These are phyloP conservation scores for Theonella swinhoei DNA, from an alignment of 37 sponge, comb jelly and placozoan species.

Conservation along the genomic window DNA sequence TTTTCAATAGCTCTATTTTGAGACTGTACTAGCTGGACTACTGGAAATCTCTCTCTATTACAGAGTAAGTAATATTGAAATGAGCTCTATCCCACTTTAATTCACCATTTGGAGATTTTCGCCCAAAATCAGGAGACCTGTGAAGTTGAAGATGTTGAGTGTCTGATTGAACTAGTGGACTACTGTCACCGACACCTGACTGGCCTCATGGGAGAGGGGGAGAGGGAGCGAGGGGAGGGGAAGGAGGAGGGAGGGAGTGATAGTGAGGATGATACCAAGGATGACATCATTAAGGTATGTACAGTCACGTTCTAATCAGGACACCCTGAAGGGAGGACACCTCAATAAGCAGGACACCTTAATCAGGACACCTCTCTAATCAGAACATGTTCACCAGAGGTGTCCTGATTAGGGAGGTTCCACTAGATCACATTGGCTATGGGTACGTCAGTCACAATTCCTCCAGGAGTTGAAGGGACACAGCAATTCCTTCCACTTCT, in stretches of 20 bases:
- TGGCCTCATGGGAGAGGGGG: slow-evolving; percentile 22
- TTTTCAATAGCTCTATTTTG: slow-evolving; percentile 62
- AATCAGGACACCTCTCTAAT: no score
- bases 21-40: slow-evolving; percentile 68
- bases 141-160: slow-evolving; percentile 47
- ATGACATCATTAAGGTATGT: neutral
- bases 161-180: slow-evolving; percentile 72
- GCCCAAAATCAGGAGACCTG: slow-evolving; percentile 44
- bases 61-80: slow-evolving; percentile 58
- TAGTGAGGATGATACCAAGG: neutral
- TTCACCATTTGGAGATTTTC: neutral
- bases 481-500: slow-evolving; percentile 24
- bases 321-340: no score
- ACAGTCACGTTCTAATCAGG: no score
- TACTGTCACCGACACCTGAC: slow-evolving; percentile 69
- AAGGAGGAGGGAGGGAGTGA: neutral
- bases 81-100: no score
- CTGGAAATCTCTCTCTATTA: slow-evolving; percentile 79
- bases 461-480: slow-evolving; percentile 65
- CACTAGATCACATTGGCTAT: no score
- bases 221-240: neutral
- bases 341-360: no score
- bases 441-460: no score
- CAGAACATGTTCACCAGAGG: no score
- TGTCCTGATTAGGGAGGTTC: no score